phyloP scores from a whole-genome alignment of 2,888 invertebrate species.

The Drosophila infuscata region DNA sequence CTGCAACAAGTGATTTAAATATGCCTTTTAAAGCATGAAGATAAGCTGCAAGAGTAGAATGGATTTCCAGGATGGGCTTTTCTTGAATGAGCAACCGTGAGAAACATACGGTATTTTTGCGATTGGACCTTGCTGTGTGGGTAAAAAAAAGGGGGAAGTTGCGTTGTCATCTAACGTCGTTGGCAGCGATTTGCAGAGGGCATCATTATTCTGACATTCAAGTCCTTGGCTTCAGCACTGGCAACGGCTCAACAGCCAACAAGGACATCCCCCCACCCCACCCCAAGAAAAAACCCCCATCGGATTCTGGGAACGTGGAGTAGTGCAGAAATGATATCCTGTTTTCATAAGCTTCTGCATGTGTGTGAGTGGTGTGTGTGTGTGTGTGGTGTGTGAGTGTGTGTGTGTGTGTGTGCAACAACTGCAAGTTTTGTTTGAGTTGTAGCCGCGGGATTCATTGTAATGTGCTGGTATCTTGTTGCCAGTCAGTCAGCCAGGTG shows the following conservation, averaged over 20 bases:
- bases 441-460: conserved; percentile 78
- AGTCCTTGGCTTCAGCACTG: conserved; percentile 36
- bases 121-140: conserved; percentile 15
- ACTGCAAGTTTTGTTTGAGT: conserved; percentile 74
- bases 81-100: conserved; percentile 32
- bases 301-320: conserved; percentile 20
- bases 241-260: conserved; percentile 21
- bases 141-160: neutral
- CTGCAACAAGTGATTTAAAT: conserved; percentile 11
- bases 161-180: conserved; percentile 25
- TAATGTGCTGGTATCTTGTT: conserved; percentile 76
- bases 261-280: conserved; percentile 7
- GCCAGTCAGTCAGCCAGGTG: conserved; percentile 44
- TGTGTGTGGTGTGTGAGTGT: conserved; percentile 18
- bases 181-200: conserved; percentile 35
- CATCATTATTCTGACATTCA: conserved; percentile 67
- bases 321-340: conserved; percentile 62
- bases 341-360: conserved; percentile 54
- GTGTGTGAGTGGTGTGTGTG: conserved; percentile 1
- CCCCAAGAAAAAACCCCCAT: neutral
- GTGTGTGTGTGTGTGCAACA: conserved; percentile 48
- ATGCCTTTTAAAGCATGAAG: conserved; percentile 4
- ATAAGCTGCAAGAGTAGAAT: too few relatives aligned
- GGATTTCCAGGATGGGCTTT: neutral
- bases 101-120: conserved; percentile 26